Conservation (phyloP, 1,140 invertebrate genomes). For the Drosophila pallidifrons region DNA sequence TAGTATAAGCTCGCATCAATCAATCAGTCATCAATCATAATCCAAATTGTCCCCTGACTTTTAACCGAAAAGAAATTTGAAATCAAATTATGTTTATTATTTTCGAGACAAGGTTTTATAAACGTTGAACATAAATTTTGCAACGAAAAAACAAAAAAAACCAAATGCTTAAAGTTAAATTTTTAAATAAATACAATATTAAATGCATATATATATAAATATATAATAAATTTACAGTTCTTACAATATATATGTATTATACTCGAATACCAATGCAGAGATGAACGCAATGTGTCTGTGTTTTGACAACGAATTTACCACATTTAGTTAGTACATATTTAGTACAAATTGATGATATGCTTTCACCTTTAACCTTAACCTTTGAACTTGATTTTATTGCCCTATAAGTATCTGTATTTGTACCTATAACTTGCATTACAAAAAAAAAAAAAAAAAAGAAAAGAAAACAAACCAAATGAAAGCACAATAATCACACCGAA, state of each 20-base stretch:
- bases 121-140: neutral
- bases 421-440: slow-evolving; percentile 33
- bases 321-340: slow-evolving; percentile 21
- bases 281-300: slow-evolving; percentile 12
- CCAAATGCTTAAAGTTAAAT: slow-evolving; percentile 21
- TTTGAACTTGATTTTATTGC: slow-evolving; percentile 9
- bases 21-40: slow-evolving; percentile 9
- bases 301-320: slow-evolving; percentile 6
- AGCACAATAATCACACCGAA: slow-evolving; percentile 76
- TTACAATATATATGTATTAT: slow-evolving; percentile 3
- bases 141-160: neutral
- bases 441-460: slow-evolving; percentile 26
- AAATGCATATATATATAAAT: slow-evolving; percentile 15
- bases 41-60: neutral
- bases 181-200: slow-evolving; percentile 17
- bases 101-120: neutral
- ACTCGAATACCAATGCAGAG: neutral
- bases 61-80: neutral
- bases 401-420: slow-evolving; percentile 37
- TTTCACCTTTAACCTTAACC: slow-evolving; percentile 15
- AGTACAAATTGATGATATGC: slow-evolving; percentile 33
- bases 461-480: slow-evolving; percentile 48
- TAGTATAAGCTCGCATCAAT: slow-evolving; percentile 3
- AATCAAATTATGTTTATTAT: neutral
- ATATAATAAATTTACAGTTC: neutral